phyloP scores from a whole-genome alignment of 2,113 vertebrate species.

The Coptodon bakossiorum region DNA sequence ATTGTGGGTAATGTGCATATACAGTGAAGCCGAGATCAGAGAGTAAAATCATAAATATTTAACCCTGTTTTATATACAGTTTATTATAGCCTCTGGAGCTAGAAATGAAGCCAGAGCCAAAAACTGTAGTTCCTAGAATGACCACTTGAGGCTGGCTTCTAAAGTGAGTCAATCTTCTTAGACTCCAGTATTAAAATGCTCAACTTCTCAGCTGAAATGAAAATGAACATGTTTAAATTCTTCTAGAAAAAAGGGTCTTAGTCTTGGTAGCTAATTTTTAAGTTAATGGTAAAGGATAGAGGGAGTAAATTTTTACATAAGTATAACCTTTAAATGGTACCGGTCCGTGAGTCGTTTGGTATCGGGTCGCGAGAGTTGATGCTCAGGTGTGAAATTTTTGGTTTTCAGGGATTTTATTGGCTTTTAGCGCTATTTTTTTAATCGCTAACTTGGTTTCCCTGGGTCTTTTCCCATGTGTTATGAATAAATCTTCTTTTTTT shows the following conservation, averaged over 20 bases:
- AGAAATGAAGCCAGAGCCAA: not conserved
- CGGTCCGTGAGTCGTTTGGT: rapidly evolving
- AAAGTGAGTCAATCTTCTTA: not conserved
- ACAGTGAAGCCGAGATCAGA: not conserved
- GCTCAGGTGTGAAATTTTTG: not conserved
- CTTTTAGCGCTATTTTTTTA: not conserved
- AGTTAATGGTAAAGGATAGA: not conserved
- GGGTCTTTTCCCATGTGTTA: not conserved
- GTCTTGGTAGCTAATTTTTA: not conserved
- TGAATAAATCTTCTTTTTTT: not conserved
- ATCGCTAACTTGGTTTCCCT: not conserved
- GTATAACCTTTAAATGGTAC: not conserved
- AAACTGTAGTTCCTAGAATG: not conserved
- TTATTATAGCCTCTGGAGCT: not conserved
- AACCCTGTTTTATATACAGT: not conserved
- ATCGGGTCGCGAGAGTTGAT: rapidly evolving
- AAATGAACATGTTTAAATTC: not conserved
- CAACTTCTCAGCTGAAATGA: not conserved
- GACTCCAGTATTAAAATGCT: not conserved
- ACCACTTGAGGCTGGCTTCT: not conserved
- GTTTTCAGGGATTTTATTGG: not conserved
- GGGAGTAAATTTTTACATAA: not conserved
- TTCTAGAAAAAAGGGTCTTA: not conserved
- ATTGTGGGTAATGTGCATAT: not conserved
- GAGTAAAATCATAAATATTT: not conserved